These are phyloP conservation scores for Epistrophe grossulariae DNA, from an alignment of 2,888 invertebrate genomes.

Conservation along the genomic window DNA sequence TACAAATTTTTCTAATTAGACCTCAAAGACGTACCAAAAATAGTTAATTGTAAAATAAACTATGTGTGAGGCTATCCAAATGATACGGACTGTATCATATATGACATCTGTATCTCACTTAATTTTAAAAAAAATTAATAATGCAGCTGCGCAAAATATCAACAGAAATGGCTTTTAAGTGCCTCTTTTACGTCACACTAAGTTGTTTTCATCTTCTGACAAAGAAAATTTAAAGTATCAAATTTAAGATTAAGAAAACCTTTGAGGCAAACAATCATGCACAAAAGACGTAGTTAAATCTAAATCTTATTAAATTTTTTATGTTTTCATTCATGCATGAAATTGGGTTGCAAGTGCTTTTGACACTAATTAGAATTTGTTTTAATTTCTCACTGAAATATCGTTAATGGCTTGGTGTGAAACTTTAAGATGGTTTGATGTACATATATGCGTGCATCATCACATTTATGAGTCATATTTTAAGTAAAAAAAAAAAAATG, in stretches of 20 bases:
- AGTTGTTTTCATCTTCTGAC: neutral
- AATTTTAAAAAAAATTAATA: neutral
- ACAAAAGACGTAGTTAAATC: neutral
- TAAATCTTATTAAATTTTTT: neutral
- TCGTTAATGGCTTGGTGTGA: neutral
- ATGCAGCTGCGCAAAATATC: neutral
- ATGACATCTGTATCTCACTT: neutral
- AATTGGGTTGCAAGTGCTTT: neutral
- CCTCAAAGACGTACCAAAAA: too few species aligned
- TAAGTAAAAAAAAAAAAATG: too few species aligned
- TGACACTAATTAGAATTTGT: neutral
- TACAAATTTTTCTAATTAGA: too few species aligned
- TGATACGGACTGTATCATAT: too few species aligned
- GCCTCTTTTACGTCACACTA: neutral
- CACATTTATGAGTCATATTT: neutral
- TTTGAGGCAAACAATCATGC: too few species aligned
- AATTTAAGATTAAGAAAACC: neutral
- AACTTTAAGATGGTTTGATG: neutral
- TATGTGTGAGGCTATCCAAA: too few species aligned
- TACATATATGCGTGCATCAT: neutral
- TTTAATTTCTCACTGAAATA: neutral
- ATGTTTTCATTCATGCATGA: slow-evolving; percentile 15
- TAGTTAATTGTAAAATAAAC: too few species aligned
- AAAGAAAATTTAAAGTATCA: neutral
- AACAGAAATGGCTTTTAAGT: neutral